phyloP scores from a whole-genome alignment of 2,797 vertebrate species.

The Darevskia nairensis region DNA sequence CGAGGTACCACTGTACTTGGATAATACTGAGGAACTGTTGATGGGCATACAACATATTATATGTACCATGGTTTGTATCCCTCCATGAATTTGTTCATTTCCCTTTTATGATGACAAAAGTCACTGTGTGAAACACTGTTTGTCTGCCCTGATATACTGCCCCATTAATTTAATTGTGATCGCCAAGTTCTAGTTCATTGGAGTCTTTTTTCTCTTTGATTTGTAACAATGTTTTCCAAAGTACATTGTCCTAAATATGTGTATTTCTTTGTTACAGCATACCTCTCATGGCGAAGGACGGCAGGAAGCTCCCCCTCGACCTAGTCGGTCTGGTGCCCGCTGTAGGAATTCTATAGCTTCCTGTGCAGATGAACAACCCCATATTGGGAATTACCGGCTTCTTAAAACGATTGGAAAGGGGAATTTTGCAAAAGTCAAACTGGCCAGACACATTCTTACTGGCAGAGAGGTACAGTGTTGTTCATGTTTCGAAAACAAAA shows the following conservation, averaged over 20 bases:
- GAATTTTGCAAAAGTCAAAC: slow-evolving; percentile 98
- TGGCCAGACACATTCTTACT: slow-evolving; percentile 95
- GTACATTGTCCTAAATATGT: slow-evolving; percentile 23
- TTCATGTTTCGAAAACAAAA: slow-evolving; percentile 19
- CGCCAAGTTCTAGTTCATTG: neutral
- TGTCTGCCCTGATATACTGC: neutral
- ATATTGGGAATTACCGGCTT: slow-evolving; percentile 97
- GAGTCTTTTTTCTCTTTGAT: neutral
- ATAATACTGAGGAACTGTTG: neutral
- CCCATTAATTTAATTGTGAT: neutral
- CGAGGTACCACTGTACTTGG: neutral
- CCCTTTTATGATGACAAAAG: neutral
- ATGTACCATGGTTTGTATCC: too few relatives aligned
- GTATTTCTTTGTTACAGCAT: slow-evolving; percentile 81
- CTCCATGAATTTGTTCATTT: neutral
- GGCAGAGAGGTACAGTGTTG: slow-evolving; percentile 90
- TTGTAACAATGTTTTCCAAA: neutral
- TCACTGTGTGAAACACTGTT: neutral
- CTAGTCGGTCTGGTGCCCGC: slow-evolving; percentile 92
- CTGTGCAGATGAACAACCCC: slow-evolving; percentile 93
- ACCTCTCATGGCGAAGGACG: slow-evolving; percentile 91
- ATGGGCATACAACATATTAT: too few relatives aligned
- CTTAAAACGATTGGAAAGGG: slow-evolving; percentile 99
- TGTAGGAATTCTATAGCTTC: slow-evolving; percentile 96
- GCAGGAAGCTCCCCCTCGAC: slow-evolving; percentile 91